These are phyloP conservation scores for Sigmodon hispidus DNA, from an alignment of 2,113 vertebrate species.

Conservation along the genomic window DNA sequence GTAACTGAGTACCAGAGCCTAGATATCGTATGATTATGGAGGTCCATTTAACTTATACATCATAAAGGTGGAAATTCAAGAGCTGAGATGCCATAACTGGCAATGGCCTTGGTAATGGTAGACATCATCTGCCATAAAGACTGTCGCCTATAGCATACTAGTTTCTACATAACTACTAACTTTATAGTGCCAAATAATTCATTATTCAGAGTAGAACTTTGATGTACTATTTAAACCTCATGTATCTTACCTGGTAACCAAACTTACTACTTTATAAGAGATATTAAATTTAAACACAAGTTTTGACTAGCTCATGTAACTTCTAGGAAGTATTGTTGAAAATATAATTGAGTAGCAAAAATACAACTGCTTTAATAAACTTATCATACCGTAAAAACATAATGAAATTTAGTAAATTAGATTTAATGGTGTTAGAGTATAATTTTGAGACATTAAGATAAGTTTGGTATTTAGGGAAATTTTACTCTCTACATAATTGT, in stretches of 20 bases:
- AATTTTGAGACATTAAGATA: neutral
- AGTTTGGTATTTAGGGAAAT: neutral
- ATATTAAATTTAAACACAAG: neutral
- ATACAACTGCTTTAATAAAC: neutral
- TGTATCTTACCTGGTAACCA: neutral
- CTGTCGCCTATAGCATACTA: neutral
- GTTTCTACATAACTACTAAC: neutral
- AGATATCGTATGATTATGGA: neutral
- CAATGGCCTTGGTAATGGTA: neutral
- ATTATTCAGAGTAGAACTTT: neutral
- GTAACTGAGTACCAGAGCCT: neutral
- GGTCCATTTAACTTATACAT: too few species aligned
- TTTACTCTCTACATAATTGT: neutral
- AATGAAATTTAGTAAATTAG: neutral
- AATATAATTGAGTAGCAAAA: neutral
- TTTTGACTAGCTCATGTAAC: neutral
- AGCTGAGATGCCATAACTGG: neutral
- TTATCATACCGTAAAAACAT: neutral
- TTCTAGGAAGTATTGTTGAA: neutral
- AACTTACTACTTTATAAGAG: neutral
- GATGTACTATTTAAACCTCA: neutral
- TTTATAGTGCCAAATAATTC: neutral
- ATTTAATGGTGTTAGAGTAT: neutral
- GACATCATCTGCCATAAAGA: neutral
- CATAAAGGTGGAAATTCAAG: too few species aligned